Evolutionary conservation across 64 coral and sea anemone species (phyloP).

Genomic region (Hydrozoanthus tunicans): DNA sequence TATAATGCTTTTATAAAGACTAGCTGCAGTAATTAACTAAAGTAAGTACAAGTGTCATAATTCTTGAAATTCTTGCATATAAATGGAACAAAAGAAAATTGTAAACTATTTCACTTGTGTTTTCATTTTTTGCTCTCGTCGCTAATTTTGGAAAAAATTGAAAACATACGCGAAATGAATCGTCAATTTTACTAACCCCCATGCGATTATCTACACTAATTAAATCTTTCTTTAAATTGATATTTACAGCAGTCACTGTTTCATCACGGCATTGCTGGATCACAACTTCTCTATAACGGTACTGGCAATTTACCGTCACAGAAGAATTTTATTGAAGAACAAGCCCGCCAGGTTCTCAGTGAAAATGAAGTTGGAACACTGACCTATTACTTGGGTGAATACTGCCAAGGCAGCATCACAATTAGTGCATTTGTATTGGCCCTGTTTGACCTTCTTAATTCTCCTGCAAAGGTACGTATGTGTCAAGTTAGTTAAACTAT

Average conservation of each 20-base stretch:
- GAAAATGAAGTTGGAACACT: slow-evolving; percentile 83
- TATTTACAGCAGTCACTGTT: slow-evolving; percentile 59
- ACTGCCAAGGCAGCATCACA: slow-evolving; percentile 59
- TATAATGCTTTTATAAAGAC: no score
- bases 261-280: slow-evolving; percentile 80
- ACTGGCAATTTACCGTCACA: slow-evolving; percentile 64
- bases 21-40: no score
- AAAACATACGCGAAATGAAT: no score
- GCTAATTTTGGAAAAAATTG: no score
- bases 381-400: slow-evolving; percentile 86
- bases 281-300: slow-evolving; percentile 85
- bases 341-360: slow-evolving; percentile 78
- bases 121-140: no score
- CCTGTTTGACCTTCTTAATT: slow-evolving; percentile 87
- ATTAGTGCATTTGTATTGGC: slow-evolving; percentile 79
- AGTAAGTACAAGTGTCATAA: no score
- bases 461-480: slow-evolving; percentile 72
- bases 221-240: neutral
- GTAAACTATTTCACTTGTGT: no score
- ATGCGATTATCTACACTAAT: neutral
- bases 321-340: slow-evolving; percentile 79
- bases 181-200: no score
- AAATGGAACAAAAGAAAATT: no score
- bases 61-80: no score
- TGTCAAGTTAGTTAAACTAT: neutral